Percentiles rank a stretch among this genome's conserved stretches.
phyloP scores from a whole-genome alignment of 53 echinoderm and acorn worm genomes.

The Zoroaster sp. region DNA sequence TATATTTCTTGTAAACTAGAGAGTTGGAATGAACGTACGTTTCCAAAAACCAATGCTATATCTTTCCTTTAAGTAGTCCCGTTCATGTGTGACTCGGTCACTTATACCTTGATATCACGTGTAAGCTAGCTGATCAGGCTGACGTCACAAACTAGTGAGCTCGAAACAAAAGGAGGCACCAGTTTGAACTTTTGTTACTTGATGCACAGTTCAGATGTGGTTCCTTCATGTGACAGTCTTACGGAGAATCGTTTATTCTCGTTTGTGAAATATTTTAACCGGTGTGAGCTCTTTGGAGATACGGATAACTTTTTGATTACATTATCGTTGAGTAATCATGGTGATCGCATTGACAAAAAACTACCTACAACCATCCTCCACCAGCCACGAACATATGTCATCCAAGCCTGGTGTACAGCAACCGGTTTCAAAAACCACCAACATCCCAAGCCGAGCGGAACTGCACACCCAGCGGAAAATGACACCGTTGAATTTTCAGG shows the following conservation, averaged over 20 bases:
- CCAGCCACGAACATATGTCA: slow-evolving; percentile 31
- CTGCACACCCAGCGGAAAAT: background rate
- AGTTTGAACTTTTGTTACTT: background rate
- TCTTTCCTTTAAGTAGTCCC: too few species aligned
- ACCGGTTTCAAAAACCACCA: background rate
- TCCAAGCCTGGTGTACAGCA: slow-evolving; percentile 12
- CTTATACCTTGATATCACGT: background rate
- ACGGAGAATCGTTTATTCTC: background rate
- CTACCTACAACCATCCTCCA: background rate
- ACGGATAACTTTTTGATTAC: background rate
- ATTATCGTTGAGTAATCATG: slow-evolving; percentile 30
- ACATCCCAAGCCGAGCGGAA: background rate
- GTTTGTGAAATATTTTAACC: background rate
- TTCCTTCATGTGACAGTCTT: background rate
- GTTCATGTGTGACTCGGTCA: background rate
- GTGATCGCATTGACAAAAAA: slow-evolving; percentile 13
- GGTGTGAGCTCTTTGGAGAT: background rate
- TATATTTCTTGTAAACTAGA: too few species aligned
- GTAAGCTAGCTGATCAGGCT: background rate
- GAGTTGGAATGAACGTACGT: too few species aligned
- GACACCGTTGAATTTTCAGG: background rate
- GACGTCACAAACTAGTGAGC: slow-evolving; percentile 3
- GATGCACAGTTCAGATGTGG: background rate
- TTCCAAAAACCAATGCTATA: too few species aligned
- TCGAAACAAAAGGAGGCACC: slow-evolving; percentile 31